Evolutionary conservation across 2,888 invertebrate species (phyloP).

Genomic region (Lycia hirtaria): DNA sequence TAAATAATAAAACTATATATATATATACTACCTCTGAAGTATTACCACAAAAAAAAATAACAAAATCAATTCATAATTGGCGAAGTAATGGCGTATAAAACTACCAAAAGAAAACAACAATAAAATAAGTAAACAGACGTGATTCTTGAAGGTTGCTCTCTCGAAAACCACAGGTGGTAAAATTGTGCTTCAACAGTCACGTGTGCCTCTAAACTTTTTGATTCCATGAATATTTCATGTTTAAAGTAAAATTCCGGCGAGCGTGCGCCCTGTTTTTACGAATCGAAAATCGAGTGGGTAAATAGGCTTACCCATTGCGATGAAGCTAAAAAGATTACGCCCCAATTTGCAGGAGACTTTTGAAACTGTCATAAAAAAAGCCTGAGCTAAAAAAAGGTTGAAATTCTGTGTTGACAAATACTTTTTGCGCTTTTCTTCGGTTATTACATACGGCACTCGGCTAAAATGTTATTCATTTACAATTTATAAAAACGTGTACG

Average conservation of each 20-base stretch:
- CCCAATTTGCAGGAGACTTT: slow-evolving; percentile 13
- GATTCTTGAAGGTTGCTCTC: slow-evolving; percentile 16
- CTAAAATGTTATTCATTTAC: not conserved
- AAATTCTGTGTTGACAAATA: not conserved
- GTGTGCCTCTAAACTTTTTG: slow-evolving; percentile 29
- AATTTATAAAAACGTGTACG: too few species aligned
- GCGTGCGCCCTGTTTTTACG: slow-evolving; percentile 23
- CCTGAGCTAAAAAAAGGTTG: not conserved
- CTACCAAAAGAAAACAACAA: too few species aligned
- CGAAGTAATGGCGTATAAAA: too few species aligned
- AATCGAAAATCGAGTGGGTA: slow-evolving; percentile 18
- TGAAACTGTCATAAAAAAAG: slow-evolving; percentile 3
- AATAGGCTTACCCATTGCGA: slow-evolving; percentile 25
- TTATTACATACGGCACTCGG: not conserved
- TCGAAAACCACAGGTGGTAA: slow-evolving; percentile 13
- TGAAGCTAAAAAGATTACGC: slow-evolving; percentile 22
- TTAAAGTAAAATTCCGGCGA: slow-evolving; percentile 18
- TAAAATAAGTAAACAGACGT: slow-evolving; percentile 23
- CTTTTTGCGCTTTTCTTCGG: not conserved
- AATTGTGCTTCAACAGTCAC: slow-evolving; percentile 19
- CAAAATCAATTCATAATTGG: too few species aligned
- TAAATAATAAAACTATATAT: too few species aligned
- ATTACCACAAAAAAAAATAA: too few species aligned
- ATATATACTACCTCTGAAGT: too few species aligned
- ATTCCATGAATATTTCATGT: slow-evolving; percentile 36